phyloP scores from a whole-genome alignment of 2,888 invertebrate genomes.

The Galeruca laticollis region DNA sequence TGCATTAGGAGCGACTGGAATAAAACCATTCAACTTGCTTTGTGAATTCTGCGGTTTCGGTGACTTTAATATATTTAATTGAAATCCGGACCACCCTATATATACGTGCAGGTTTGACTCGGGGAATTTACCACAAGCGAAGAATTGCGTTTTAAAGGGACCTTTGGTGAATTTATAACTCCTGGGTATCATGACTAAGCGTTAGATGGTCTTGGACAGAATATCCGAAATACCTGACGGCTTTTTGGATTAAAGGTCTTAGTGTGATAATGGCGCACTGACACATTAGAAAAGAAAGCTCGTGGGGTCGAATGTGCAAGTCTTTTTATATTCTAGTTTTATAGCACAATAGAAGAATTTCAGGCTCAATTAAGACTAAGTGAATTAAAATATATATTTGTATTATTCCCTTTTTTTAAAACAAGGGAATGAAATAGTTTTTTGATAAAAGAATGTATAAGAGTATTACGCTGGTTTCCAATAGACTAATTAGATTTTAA shows the following conservation, averaged over 20 bases:
- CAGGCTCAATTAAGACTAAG: too few relatives aligned
- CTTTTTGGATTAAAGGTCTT: conserved; percentile 4
- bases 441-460: too few relatives aligned
- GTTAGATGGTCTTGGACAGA: conserved; percentile 4
- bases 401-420: too few relatives aligned
- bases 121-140: conserved; percentile 1
- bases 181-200: background rate
- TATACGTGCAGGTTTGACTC: background rate
- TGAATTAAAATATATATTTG: too few relatives aligned
- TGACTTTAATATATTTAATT: background rate
- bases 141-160: background rate
- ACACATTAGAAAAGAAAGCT: background rate
- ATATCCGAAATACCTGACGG: conserved; percentile 4
- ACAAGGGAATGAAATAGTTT: too few relatives aligned
- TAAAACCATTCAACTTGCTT: too few relatives aligned
- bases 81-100: background rate
- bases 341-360: background rate
- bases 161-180: background rate
- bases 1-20: too few relatives aligned
- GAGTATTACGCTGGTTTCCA: too few relatives aligned
- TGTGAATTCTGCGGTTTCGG: too few relatives aligned
- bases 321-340: background rate
- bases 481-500: too few relatives aligned
- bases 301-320: background rate
- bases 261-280: conserved; percentile 4